A percentile compares a stretch with the other conserved stretches of the same genome.
Evolutionary conservation across 1,140 invertebrate genomes (phyloP).

Genomic region (Pseudachorutes palmiensis): DNA sequence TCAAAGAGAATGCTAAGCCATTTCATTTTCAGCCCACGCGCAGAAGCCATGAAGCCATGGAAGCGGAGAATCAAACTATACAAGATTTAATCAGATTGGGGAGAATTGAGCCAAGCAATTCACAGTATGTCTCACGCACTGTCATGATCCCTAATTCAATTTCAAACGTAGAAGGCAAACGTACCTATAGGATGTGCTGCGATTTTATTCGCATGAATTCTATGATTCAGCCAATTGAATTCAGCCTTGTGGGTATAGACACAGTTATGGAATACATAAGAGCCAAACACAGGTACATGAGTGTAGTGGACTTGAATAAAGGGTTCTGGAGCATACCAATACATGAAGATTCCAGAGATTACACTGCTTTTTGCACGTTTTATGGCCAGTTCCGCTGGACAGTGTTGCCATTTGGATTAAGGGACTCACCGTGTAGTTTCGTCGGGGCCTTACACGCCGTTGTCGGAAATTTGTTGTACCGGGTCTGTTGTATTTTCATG

Average conservation of each 20-base stretch:
- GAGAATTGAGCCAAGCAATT: not conserved
- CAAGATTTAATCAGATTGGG: not conserved
- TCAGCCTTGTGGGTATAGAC: conserved; percentile 45
- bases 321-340: no score
- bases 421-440: no score
- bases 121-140: not conserved
- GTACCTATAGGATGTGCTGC: not conserved
- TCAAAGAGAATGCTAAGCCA: not conserved
- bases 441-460: no score
- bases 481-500: no score
- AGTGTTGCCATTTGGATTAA: no score
- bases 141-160: not conserved
- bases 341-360: no score
- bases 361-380: no score
- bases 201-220: not conserved
- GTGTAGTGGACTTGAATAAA: conserved; percentile 17
- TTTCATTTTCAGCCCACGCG: not conserved
- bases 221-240: not conserved
- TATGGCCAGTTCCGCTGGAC: no score
- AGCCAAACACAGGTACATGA: conserved; percentile 40
- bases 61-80: not conserved
- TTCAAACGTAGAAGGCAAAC: not conserved
- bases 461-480: no score
- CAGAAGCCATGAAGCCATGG: not conserved
- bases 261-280: conserved; percentile 43